Evolutionary conservation across 2,113 vertebrate species (phyloP), one percentile per base, ranked within the genome.

Genomic region (Microcebus murinus): DNA sequence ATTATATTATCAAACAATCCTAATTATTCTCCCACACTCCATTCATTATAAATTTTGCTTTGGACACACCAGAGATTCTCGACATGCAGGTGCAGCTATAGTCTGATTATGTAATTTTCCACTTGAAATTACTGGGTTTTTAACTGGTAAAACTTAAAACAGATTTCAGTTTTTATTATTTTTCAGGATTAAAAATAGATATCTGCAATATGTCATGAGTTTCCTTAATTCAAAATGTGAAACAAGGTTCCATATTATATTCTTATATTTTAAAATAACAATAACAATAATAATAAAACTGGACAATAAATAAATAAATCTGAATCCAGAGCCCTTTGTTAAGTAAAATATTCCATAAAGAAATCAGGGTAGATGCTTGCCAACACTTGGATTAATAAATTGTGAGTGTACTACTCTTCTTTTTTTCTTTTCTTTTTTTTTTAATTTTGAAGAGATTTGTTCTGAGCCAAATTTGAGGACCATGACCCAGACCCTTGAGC

Each of bases 141-240:
- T 87, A 71, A 82, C 25, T 29, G 59, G 11, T 17, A 92, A 89
- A 39, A 12, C 50, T 42, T 79, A 36, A 95, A 61, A 63, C 15
- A 68, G 39, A 86, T 81, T 95, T 95, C 20, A 34, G 13, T 74
- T 79, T 89, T 65, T 31, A 59, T 87, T 34, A 82, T 48, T 52
- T 84, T 18, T 87, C 29, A 96, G 29, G 1, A 87, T 92, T 92
- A 48, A 70, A 95, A 90, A 67, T 70, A 65, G 48, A 83, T 42
- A 87, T 8, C 23, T 42, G 7, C 36, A n/a, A 42, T 29, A 39
- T 50, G 12, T 14, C 39, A 3, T 73, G 48, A 23, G 17, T 91
- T 92, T 68, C n/a, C 36, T 77, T 84, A 81, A 59, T 52, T 31
- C 34, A 63, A 84, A 77, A n/a, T 50, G 5, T 57, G 23, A 96